phyloP scores from a whole-genome alignment of 53 echinoderm and acorn worm genomes.

The Paracentrotus lividus region DNA sequence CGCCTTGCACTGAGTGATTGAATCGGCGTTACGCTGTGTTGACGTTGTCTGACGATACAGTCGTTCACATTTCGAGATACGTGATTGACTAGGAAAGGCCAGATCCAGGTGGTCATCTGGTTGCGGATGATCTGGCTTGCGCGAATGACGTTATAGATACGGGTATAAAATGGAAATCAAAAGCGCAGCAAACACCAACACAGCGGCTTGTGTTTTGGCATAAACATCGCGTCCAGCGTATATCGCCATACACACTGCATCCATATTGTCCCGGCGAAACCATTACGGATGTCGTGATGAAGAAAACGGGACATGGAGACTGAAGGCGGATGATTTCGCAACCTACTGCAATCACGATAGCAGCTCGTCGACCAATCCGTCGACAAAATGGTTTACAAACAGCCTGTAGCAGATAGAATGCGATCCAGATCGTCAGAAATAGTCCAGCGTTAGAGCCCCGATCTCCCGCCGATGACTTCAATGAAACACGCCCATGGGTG shows the following conservation, averaged over 20 bases:
- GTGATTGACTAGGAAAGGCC: neutral
- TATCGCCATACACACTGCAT: constrained; percentile 53
- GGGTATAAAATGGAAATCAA: neutral
- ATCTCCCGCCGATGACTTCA: constrained; percentile 44
- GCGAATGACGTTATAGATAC: constrained; percentile 36
- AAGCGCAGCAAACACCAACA: neutral
- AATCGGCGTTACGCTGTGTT: neutral
- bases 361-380: constrained; percentile 37
- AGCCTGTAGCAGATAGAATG: constrained; percentile 20
- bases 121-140: constrained; percentile 17
- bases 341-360: neutral
- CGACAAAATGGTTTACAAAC: constrained; percentile 45
- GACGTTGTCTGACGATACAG: too few species aligned
- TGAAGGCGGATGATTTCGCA: constrained; percentile 21
- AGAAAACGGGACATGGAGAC: constrained; percentile 55
- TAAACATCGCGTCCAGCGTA: constrained; percentile 28
- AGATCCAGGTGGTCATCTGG: constrained; percentile 24
- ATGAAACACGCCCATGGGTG: constrained; percentile 59
- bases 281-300: constrained; percentile 54
- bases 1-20: neutral
- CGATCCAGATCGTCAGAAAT: constrained; percentile 52
- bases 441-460: constrained; percentile 35
- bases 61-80: neutral
- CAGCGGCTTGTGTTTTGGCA: constrained; percentile 35
- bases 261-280: constrained; percentile 23